phyloP scores from a whole-genome alignment of 2,797 vertebrate species.

The Lacerta bilineata region DNA sequence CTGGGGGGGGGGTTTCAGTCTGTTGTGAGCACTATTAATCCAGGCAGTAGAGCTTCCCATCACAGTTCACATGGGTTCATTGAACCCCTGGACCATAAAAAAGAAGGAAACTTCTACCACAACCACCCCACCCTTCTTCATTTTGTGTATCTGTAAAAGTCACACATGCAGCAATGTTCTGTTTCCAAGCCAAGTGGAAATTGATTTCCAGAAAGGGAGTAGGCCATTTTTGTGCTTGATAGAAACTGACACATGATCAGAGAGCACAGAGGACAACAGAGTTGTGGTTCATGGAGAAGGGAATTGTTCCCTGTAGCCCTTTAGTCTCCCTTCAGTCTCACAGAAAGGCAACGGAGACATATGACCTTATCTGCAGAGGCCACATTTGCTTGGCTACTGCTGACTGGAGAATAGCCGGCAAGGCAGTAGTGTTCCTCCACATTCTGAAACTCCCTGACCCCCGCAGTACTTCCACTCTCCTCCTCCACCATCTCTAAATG shows the following conservation, averaged over 20 bases:
- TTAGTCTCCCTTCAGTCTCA: background rate
- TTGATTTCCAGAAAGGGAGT: background rate
- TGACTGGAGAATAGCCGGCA: background rate
- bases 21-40: background rate
- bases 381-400: background rate
- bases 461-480: background rate
- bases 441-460: background rate
- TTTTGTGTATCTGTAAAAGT: background rate
- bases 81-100: background rate
- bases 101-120: background rate
- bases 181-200: background rate
- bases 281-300: background rate
- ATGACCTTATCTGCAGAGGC: no score
- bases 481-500: no score
- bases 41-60: background rate
- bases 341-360: background rate
- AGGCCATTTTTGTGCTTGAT: no score
- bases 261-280: background rate
- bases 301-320: no score
- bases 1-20: background rate
- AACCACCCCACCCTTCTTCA: background rate
- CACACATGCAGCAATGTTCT: background rate
- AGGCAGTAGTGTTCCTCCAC: background rate
- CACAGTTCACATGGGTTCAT: background rate
- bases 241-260: background rate